Evolutionary conservation across 2,113 vertebrate species (phyloP).

Genomic region (Cinclus cinclus): DNA sequence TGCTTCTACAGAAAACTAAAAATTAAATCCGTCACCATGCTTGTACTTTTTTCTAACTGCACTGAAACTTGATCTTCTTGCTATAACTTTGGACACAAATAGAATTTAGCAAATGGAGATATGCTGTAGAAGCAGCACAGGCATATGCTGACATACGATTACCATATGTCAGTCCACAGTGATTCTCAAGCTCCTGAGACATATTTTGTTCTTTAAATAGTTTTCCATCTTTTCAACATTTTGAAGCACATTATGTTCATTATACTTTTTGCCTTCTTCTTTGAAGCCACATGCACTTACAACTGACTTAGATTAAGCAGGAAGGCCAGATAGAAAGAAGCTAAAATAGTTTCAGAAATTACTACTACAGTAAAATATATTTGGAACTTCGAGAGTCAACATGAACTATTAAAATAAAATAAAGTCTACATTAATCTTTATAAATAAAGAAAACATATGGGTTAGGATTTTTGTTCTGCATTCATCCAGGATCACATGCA

Average conservation of each 20-base stretch:
- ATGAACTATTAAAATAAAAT: neutral
- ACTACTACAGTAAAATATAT: neutral
- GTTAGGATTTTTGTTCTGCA: neutral
- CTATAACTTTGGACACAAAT: neutral
- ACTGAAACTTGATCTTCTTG: neutral
- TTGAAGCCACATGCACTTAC: neutral
- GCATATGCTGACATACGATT: neutral
- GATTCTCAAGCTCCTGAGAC: neutral
- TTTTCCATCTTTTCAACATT: slow-evolving; percentile 5
- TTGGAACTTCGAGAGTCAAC: neutral
- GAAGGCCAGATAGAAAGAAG: neutral
- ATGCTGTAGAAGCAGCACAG: neutral
- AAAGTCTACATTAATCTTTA: neutral
- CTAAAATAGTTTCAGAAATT: neutral
- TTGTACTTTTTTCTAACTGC: neutral
- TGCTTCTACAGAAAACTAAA: neutral
- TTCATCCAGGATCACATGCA: neutral
- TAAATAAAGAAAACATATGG: neutral
- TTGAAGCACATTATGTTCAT: neutral
- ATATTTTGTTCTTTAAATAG: slow-evolving; percentile 26
- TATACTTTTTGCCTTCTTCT: neutral
- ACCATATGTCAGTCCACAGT: slow-evolving; percentile 10
- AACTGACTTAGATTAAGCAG: neutral
- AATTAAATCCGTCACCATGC: neutral
- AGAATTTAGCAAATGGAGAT: neutral